Evolutionary conservation across 2,797 vertebrate genomes (phyloP), one percentile per base, ranked within the genome.

Genomic region (Philypnodon macrostomus): DNA sequence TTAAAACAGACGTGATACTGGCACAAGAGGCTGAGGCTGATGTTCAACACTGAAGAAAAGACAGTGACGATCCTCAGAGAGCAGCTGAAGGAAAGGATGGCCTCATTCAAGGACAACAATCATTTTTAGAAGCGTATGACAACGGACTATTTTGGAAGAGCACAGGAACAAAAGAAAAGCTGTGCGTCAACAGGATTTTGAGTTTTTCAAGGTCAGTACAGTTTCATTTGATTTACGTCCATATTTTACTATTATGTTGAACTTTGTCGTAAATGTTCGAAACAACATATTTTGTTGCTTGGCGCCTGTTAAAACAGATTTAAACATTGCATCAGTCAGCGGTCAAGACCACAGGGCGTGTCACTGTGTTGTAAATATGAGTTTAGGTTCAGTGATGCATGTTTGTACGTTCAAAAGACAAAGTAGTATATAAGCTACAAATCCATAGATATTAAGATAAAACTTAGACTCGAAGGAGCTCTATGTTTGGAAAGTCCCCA

Each of bases 161-260:
- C 18, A 51, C 15, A 11, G 39, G 52, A n/a, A 33, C 34, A 32
- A 32, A 50, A 44, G 37, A 24, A 39, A 35, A 6, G 7, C n/a
- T n/a, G 19, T 24, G 23, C 27, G 3, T 30, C 27, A 24, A 48
- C 19, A 32, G 21, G 16, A 17, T n/a, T n/a, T n/a, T 35, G 37
- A 39, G 33, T 21, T 50, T 10, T 48, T 2, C 13, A 13, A 4
- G 65, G 84, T 86, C 49, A 79, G 84, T 73, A 11, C 9, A 31
- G 54, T 39, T 4, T 13, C 7, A 29, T 6, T 23, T 39, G 37
- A 13, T 40, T 14, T 44, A 14, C 23, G 2, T 24, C 16, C 12
- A 17, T 8, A n/a, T n/a, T n/a, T 23, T 23, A 3, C 21, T 3
- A 23, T 3, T 23, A 23, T 23, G 6, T 23, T 23, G 21, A 23